These are phyloP conservation scores for Gandaritis pyraliata DNA, from an alignment of 2,888 invertebrate genomes.

Conservation along the genomic window DNA sequence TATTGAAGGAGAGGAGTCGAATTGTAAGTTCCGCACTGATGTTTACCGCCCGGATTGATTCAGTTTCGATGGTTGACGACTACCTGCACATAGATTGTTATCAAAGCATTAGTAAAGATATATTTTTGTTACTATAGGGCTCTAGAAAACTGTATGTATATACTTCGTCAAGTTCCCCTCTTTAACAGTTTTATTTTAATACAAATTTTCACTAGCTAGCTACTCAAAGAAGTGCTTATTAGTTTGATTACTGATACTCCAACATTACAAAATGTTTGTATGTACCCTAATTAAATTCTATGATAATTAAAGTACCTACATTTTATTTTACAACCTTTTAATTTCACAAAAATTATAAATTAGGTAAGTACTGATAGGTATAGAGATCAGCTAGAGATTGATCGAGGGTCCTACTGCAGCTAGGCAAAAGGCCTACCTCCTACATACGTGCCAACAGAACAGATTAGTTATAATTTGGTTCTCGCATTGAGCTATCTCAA, in stretches of 20 bases:
- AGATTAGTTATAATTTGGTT: too few species aligned
- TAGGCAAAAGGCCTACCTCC: too few species aligned
- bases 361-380: too few species aligned
- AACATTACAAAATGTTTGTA: slow-evolving; percentile 83
- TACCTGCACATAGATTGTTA: slow-evolving; percentile 33
- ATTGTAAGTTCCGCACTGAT: slow-evolving; percentile 35
- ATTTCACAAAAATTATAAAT: background rate
- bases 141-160: slow-evolving; percentile 42
- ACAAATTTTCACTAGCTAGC: slow-evolving; percentile 76
- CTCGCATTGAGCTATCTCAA: too few species aligned
- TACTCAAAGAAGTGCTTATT: slow-evolving; percentile 79
- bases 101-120: slow-evolving; percentile 43
- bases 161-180: slow-evolving; percentile 60
- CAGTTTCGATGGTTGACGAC: slow-evolving; percentile 26
- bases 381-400: too few species aligned
- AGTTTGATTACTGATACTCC: slow-evolving; percentile 82
- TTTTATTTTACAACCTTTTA: slow-evolving; percentile 54
- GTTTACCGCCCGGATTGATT: slow-evolving; percentile 36
- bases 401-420: too few species aligned
- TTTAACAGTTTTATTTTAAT: slow-evolving; percentile 60
- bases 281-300: slow-evolving; percentile 84
- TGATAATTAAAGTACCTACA: slow-evolving; percentile 71
- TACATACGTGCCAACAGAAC: too few species aligned
- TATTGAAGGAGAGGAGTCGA: slow-evolving; percentile 41
- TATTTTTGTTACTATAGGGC: slow-evolving; percentile 47